Percentiles rank a stretch among this genome's conserved stretches.
Evolutionary conservation across 2,888 invertebrate genomes (phyloP).

Genomic region (Argyresthia goedartella): DNA sequence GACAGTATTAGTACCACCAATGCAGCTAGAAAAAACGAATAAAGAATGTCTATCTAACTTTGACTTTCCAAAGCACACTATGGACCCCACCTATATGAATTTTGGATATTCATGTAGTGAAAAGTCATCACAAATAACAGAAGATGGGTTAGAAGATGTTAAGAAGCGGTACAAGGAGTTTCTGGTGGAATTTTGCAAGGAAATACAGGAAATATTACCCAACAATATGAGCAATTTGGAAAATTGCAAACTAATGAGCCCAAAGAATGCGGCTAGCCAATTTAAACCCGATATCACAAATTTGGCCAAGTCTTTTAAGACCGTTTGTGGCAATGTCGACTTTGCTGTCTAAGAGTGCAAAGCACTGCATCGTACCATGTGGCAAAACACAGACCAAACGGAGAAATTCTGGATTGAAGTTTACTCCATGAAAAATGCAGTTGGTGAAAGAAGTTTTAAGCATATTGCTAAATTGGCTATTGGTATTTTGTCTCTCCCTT

Average conservation of each 20-base stretch:
- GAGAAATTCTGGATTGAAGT: no score
- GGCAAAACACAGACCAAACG: no score
- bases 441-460: no score
- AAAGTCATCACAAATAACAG: no score
- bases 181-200: background rate
- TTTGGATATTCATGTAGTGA: no score
- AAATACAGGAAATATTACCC: background rate
- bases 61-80: slow-evolving; percentile 2
- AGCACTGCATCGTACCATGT: background rate
- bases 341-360: slow-evolving; percentile 7
- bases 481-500: no score
- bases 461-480: no score
- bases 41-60: slow-evolving; percentile 3
- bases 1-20: slow-evolving; percentile 3
- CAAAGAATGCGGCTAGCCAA: background rate
- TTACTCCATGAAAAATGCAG: no score
- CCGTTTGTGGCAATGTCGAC: slow-evolving; percentile 11
- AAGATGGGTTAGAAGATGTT: background rate
- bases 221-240: slow-evolving; percentile 2
- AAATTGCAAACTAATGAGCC: slow-evolving; percentile 7
- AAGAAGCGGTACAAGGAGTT: background rate
- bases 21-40: slow-evolving; percentile 8
- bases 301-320: slow-evolving; percentile 10
- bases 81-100: slow-evolving; percentile 4
- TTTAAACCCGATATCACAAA: slow-evolving; percentile 10